These are phyloP conservation scores for Lepidocyrtoides sp. DNA, from an alignment of 2,888 invertebrate species.

Conservation along the genomic window DNA sequence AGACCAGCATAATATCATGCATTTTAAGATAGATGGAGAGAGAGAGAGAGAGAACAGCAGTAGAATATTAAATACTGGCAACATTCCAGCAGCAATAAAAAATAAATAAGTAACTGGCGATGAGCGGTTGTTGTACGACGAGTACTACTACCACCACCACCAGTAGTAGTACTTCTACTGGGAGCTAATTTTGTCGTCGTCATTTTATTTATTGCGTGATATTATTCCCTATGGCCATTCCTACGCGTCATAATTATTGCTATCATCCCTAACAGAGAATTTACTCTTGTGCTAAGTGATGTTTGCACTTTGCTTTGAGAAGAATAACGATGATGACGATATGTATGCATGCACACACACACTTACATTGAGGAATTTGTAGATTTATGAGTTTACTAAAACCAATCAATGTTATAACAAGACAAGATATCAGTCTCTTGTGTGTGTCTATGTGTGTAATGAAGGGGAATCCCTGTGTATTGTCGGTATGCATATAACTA, in stretches of 20 bases:
- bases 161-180: neutral
- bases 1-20: neutral
- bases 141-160: neutral
- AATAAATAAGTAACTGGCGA: too few species aligned
- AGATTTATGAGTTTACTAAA: neutral
- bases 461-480: neutral
- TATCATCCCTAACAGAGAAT: neutral
- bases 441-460: too few species aligned
- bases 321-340: neutral
- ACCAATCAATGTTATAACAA: slow-evolving; percentile 26
- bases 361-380: neutral
- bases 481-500: too few species aligned
- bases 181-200: slow-evolving; percentile 25
- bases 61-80: slow-evolving; percentile 47
- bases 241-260: slow-evolving; percentile 1
- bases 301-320: slow-evolving; percentile 34
- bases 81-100: slow-evolving; percentile 19
- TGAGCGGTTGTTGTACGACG: neutral
- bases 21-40: neutral
- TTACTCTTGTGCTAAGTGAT: slow-evolving; percentile 25
- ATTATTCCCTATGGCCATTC: slow-evolving; percentile 11
- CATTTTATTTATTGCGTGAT: slow-evolving; percentile 35
- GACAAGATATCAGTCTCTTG: neutral
- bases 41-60: neutral
- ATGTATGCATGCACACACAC: too few species aligned